Percentiles rank a stretch among this genome's conserved stretches.
Evolutionary conservation across 1,140 invertebrate species (phyloP).

Genomic region (Pseudobourletiella spinata): DNA sequence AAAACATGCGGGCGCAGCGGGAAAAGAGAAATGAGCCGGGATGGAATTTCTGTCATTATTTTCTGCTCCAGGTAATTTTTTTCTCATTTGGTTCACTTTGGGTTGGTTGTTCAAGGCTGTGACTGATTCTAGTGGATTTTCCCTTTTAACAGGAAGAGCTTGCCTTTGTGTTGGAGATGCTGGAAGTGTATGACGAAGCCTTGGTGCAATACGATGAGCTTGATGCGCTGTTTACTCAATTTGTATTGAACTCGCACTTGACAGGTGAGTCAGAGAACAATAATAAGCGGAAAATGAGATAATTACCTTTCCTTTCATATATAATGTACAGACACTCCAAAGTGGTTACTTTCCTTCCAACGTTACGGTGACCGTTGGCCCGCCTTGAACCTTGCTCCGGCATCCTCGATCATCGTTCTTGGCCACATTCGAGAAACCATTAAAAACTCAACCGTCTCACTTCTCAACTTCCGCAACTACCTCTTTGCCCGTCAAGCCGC

Average conservation of each 20-base stretch:
- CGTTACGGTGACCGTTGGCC: slow-evolving; percentile 32
- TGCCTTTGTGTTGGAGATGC: slow-evolving; percentile 87
- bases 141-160: slow-evolving; percentile 92
- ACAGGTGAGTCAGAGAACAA: slow-evolving; percentile 50
- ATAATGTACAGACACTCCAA: slow-evolving; percentile 32
- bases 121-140: background rate
- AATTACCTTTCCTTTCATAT: background rate
- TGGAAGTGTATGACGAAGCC: slow-evolving; percentile 87
- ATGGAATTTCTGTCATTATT: slow-evolving; percentile 93
- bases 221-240: slow-evolving; percentile 93
- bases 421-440: slow-evolving; percentile 52
- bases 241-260: slow-evolving; percentile 81
- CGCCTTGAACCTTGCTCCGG: slow-evolving; percentile 21
- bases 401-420: slow-evolving; percentile 3
- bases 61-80: slow-evolving; percentile 76
- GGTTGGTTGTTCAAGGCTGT: background rate
- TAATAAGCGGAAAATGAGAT: background rate
- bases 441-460: slow-evolving; percentile 56
- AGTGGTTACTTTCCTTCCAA: slow-evolving; percentile 36
- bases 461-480: slow-evolving; percentile 88
- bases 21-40: slow-evolving; percentile 79
- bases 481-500: slow-evolving; percentile 86
- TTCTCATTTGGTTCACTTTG: slow-evolving; percentile 19
- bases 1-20: slow-evolving; percentile 76
- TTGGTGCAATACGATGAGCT: slow-evolving; percentile 94